Percentiles rank a stretch among this genome's conserved stretches.
Evolutionary conservation across 2,888 invertebrate genomes (phyloP).

Genomic region (Chalcis sispes): DNA sequence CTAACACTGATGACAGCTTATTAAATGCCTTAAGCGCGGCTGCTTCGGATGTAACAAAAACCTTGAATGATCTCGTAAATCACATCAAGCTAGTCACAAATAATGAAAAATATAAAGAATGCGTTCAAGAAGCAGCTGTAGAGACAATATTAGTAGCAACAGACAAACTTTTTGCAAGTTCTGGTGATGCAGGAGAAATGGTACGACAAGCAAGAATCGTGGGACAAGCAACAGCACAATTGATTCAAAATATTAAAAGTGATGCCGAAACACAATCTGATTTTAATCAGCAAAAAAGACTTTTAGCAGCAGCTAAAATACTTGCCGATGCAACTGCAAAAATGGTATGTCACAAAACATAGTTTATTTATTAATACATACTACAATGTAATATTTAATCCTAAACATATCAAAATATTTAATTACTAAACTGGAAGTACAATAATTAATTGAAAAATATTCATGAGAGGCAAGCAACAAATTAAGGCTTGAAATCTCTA

Average conservation of each 20-base stretch:
- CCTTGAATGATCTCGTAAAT: slow-evolving; percentile 91
- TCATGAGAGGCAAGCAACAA: too few species aligned
- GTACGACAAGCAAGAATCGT: slow-evolving; percentile 92
- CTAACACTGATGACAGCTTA: slow-evolving; percentile 82
- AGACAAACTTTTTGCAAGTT: slow-evolving; percentile 89
- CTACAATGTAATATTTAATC: too few species aligned
- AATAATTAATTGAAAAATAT: too few species aligned
- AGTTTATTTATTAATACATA: neutral
- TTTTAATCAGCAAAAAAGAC: slow-evolving; percentile 90
- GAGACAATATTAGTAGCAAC: slow-evolving; percentile 94
- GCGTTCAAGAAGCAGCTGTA: slow-evolving; percentile 85
- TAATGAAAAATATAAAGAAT: slow-evolving; percentile 81
- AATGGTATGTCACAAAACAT: slow-evolving; percentile 81
- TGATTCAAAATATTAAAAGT: slow-evolving; percentile 95
- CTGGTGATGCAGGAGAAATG: slow-evolving; percentile 95
- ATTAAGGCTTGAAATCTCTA: too few species aligned
- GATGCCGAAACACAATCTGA: slow-evolving; percentile 94
- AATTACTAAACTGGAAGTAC: too few species aligned
- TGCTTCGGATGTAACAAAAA: slow-evolving; percentile 91
- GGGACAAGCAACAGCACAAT: slow-evolving; percentile 95
- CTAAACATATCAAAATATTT: too few species aligned
- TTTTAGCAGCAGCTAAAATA: slow-evolving; percentile 96
- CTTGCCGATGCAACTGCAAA: slow-evolving; percentile 97
- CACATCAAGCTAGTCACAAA: slow-evolving; percentile 88
- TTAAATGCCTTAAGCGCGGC: slow-evolving; percentile 88